Base-by-base conservation (phyloP, 2,888 invertebrate genomes). In the Cantharis rustica region DNA sequence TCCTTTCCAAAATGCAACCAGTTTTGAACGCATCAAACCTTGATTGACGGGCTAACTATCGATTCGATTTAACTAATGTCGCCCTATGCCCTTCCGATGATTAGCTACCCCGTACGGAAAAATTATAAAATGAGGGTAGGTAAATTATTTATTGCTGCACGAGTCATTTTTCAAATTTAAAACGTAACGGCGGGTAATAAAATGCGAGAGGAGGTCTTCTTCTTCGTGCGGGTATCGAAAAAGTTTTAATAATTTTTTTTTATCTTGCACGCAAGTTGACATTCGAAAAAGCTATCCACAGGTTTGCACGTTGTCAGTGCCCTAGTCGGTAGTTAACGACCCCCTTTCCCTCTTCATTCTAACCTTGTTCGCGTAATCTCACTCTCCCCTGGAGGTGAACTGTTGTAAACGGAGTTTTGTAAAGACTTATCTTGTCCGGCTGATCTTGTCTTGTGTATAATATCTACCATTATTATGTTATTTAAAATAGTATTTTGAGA, bases 381-480 rank as follows among this genome's bases (percentile, higher is more conserved):
- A 23, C 79, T 75, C 78, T 76, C 77, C 80, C 81, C 79, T 76
- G 75, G 75, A 80, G 80, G 78, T 76, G 80, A 79, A 68, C 77
- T 73, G 75, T 75, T 79, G 74, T 76, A 71, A 77, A 73, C 78
- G 74, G 75, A 78, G 78, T 80, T 79, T 77, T 81, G 79, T 79
- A 80, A 78, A 71, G 69, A 77, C 72, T 80, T 81, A 82, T 82
- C 82, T 66, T 77, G 76, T 75, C 79, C 79, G 77, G 75, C 81
- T 79, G 78, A 82, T 82, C 82, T 82, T 81, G 81, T 81, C 81
- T 75, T 80, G 77, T 47, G 47, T 79, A 79, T 79, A 79, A 80
- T 82, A 81, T 80, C 80, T 76, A 76, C 81, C 78, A 82, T 82
- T 82, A 82, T 82, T 82, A 79, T 79, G 80, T 79, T 82, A 82